Evolutionary conservation across 1,140 invertebrate genomes (phyloP).

Genomic region (Halictus rubicundus): DNA sequence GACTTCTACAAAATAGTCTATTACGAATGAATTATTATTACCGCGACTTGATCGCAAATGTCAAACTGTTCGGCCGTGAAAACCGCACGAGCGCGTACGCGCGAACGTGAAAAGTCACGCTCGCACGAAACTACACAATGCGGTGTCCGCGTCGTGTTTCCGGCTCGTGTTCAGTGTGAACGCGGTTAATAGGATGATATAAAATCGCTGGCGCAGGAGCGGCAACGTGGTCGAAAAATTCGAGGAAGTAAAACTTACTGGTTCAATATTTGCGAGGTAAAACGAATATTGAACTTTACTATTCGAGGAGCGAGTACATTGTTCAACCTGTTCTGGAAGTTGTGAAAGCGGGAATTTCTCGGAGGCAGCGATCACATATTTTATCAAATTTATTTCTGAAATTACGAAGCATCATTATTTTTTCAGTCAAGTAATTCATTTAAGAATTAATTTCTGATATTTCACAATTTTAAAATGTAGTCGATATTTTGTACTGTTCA

Average conservation of each 20-base stretch:
- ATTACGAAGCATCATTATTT: too few species aligned
- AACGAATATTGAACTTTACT: neutral
- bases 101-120: neutral
- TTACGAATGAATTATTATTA: conserved; percentile 34
- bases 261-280: neutral
- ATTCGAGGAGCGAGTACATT: neutral
- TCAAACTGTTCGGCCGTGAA: conserved; percentile 20
- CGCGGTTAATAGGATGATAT: neutral
- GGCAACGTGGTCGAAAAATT: neutral
- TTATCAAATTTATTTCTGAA: too few species aligned
- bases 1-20: neutral
- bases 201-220: neutral
- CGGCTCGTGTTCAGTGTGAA: neutral
- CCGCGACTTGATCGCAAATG: conserved; percentile 8
- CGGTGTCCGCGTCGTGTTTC: neutral
- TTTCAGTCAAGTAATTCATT: too few species aligned
- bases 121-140: conserved; percentile 21
- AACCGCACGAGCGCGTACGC: neutral
- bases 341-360: neutral
- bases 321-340: neutral
- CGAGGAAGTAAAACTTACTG: neutral
- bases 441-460: too few species aligned
- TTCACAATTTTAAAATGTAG: too few species aligned
- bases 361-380: too few species aligned
- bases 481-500: too few species aligned